A percentile compares a stretch with the other conserved stretches of the same genome.
Evolutionary conservation across 2,888 invertebrate genomes (phyloP).

Genomic region (Catocala nupta): DNA sequence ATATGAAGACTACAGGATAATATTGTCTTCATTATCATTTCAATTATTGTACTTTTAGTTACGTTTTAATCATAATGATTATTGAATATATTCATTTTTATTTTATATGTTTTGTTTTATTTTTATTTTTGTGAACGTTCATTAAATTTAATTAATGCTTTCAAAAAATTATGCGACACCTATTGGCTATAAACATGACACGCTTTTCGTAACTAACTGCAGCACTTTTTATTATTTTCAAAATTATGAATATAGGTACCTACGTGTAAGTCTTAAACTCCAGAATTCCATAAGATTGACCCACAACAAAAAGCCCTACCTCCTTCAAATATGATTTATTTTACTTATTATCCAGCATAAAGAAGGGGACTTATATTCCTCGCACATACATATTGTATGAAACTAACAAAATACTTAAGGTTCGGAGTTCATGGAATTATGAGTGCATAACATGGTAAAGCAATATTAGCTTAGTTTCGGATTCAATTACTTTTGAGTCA

Average conservation of each 20-base stretch:
- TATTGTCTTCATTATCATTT: constrained; percentile 69
- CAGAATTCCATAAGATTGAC: too few relatives aligned
- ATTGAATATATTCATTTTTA: constrained; percentile 87
- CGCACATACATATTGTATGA: too few relatives aligned
- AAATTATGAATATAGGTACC: not conserved
- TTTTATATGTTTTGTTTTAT: constrained; percentile 85
- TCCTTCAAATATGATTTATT: too few relatives aligned
- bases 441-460: too few relatives aligned
- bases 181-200: constrained; percentile 27
- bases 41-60: constrained; percentile 78
- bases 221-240: constrained; percentile 29
- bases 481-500: too few relatives aligned
- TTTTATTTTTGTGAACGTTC: constrained; percentile 73
- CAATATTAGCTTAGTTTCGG: too few relatives aligned
- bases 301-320: too few relatives aligned
- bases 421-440: too few relatives aligned
- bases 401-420: too few relatives aligned
- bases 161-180: constrained; percentile 27
- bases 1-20: constrained; percentile 40
- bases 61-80: constrained; percentile 79
- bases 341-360: too few relatives aligned
- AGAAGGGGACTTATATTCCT: too few relatives aligned
- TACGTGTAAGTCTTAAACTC: too few relatives aligned
- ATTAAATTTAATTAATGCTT: constrained; percentile 47
- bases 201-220: constrained; percentile 47